Evolutionary conservation across 2,797 vertebrate species (phyloP).

Genomic region (Lagocephalus sceleratus): DNA sequence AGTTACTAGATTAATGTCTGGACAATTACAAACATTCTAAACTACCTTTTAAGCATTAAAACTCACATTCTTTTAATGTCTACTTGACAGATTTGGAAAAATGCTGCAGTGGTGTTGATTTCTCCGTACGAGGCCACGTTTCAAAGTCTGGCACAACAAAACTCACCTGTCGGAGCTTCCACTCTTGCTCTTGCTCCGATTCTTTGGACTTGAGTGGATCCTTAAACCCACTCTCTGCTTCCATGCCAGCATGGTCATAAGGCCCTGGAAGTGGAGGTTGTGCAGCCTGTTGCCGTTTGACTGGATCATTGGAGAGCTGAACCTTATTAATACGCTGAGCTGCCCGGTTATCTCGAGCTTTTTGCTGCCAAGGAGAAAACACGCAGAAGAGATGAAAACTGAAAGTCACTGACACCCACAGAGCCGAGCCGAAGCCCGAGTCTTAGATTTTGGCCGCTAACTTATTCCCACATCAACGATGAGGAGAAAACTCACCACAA

Average conservation of each 20-base stretch:
- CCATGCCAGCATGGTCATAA: slow-evolving; percentile 80
- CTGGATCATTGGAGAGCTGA: slow-evolving; percentile 87
- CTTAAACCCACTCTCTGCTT: slow-evolving; percentile 83
- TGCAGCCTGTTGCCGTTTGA: slow-evolving; percentile 82
- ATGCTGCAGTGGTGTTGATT: too few relatives aligned
- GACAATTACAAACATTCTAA: too few relatives aligned
- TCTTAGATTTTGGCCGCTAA: too few relatives aligned
- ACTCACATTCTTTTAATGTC: too few relatives aligned
- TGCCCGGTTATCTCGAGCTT: slow-evolving; percentile 94
- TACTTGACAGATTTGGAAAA: too few relatives aligned
- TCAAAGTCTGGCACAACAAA: background rate
- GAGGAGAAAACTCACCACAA: slow-evolving; percentile 82
- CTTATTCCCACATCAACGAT: too few relatives aligned
- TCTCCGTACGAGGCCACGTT: background rate
- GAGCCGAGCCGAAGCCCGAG: background rate
- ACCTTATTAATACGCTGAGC: slow-evolving; percentile 96
- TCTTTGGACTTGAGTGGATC: slow-evolving; percentile 92
- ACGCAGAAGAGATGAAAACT: background rate
- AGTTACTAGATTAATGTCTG: too few relatives aligned
- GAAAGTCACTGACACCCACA: background rate
- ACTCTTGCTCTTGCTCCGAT: slow-evolving; percentile 95
- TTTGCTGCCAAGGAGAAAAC: slow-evolving; percentile 81
- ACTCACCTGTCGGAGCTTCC: slow-evolving; percentile 95
- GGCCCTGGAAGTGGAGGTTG: slow-evolving; percentile 47
- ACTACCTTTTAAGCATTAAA: too few relatives aligned